Percentiles rank a stretch among this genome's conserved stretches.
Evolutionary conservation across 2,888 invertebrate species (phyloP).

Genomic region (Oligia latruncula): DNA sequence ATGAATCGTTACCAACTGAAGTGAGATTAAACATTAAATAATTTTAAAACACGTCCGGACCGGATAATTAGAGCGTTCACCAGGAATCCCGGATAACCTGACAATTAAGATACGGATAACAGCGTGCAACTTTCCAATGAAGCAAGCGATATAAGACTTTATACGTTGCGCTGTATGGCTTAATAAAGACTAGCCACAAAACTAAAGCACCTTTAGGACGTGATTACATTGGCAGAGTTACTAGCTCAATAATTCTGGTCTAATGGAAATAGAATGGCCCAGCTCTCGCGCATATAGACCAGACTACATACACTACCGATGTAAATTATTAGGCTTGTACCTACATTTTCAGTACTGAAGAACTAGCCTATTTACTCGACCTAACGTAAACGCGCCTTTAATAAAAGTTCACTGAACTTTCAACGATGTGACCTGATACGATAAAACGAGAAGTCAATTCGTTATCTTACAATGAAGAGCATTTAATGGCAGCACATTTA

Average conservation of each 20-base stretch:
- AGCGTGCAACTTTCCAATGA: constrained; percentile 64
- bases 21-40: constrained; percentile 57
- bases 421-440: constrained; percentile 20
- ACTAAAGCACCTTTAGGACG: constrained; percentile 31
- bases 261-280: neutral
- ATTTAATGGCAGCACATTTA: constrained; percentile 45
- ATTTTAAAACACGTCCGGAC: constrained; percentile 62
- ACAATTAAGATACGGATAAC: constrained; percentile 70
- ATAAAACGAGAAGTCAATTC: constrained; percentile 32
- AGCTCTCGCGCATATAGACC: neutral
- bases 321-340: constrained; percentile 2
- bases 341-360: constrained; percentile 2
- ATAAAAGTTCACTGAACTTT: constrained; percentile 36
- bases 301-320: neutral
- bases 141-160: constrained; percentile 65
- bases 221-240: constrained; percentile 22
- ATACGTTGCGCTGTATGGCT: constrained; percentile 48
- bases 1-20: constrained; percentile 53
- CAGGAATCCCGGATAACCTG: constrained; percentile 61
- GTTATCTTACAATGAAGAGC: constrained; percentile 46
- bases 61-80: constrained; percentile 68
- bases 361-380: neutral
- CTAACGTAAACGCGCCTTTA: constrained; percentile 23
- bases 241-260: constrained; percentile 17
- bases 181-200: constrained; percentile 39